Percentiles rank a stretch among this genome's conserved stretches.
These are phyloP conservation scores for Eilema griseolum DNA, from an alignment of 2,888 invertebrate species.

Conservation along the genomic window DNA sequence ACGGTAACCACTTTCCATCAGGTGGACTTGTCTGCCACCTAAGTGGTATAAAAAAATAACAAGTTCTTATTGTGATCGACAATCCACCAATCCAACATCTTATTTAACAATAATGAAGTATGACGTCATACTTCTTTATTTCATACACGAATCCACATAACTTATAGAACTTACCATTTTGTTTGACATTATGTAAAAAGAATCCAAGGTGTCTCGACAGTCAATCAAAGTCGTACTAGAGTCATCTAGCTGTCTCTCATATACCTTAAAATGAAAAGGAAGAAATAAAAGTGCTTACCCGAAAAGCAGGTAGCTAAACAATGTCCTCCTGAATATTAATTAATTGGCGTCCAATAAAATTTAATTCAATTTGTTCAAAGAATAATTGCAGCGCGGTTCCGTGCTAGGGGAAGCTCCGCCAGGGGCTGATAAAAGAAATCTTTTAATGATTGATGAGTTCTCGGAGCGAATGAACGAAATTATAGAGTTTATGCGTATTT, in stretches of 20 bases:
- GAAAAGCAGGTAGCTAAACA: slow-evolving; percentile 1
- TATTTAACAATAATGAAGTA: too few species aligned
- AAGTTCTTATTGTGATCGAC: too few species aligned
- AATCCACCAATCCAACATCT: too few species aligned
- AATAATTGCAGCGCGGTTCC: slow-evolving; percentile 60
- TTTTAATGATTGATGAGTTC: slow-evolving; percentile 72
- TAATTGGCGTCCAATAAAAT: slow-evolving; percentile 55
- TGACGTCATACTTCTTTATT: too few species aligned
- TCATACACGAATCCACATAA: too few species aligned
- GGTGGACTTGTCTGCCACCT: too few species aligned
- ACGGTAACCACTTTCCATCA: too few species aligned
- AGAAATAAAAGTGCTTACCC: not conserved
- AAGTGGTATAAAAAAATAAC: too few species aligned
- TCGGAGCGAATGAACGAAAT: slow-evolving; percentile 55
- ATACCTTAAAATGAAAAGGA: not conserved
- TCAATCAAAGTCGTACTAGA: too few species aligned
- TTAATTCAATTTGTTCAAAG: slow-evolving; percentile 67
- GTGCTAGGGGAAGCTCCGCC: slow-evolving; percentile 23
- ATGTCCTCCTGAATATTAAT: slow-evolving; percentile 37
- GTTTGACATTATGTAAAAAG: too few species aligned
- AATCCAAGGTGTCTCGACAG: too few species aligned
- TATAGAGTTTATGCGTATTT: slow-evolving; percentile 67
- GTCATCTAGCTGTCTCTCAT: not conserved
- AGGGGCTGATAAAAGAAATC: slow-evolving; percentile 57
- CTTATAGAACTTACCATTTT: too few species aligned